phyloP scores from a whole-genome alignment of 2,113 vertebrate species.

The Platysternon megacephalum region DNA sequence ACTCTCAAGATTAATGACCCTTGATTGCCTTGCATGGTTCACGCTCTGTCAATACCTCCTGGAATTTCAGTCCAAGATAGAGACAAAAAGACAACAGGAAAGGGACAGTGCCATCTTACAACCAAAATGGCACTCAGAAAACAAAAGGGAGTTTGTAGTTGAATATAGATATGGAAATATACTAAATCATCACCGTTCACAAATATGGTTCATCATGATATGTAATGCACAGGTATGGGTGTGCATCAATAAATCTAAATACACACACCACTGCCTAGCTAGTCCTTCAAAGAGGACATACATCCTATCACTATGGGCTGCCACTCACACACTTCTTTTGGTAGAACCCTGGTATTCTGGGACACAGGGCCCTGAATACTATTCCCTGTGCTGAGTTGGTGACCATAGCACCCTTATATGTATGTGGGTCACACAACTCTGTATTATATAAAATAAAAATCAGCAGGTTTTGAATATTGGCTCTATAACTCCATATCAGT shows the following conservation, averaged over 20 bases:
- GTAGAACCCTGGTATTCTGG: background rate
- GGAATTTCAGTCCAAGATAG: rapidly evolving
- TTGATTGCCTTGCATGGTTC: background rate
- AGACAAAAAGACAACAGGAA: background rate
- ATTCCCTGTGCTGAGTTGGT: background rate
- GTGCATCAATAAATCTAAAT: background rate
- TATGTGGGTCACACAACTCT: background rate
- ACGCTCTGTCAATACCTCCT: background rate
- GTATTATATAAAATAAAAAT: background rate
- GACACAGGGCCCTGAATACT: background rate
- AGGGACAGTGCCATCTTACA: background rate
- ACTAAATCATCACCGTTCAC: background rate
- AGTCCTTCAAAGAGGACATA: background rate
- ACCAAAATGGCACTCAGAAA: background rate
- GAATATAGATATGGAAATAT: background rate
- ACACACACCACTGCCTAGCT: background rate
- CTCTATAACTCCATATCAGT: background rate
- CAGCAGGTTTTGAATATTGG: background rate
- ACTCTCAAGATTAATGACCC: background rate
- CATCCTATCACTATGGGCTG: rapidly evolving
- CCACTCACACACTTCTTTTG: background rate
- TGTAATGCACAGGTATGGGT: background rate
- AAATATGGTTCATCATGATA: background rate
- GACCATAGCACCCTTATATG: background rate
- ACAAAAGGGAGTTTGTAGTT: background rate